Evolutionary conservation across 1,140 invertebrate genomes (phyloP).

Genomic region (Halesus radiatus): DNA sequence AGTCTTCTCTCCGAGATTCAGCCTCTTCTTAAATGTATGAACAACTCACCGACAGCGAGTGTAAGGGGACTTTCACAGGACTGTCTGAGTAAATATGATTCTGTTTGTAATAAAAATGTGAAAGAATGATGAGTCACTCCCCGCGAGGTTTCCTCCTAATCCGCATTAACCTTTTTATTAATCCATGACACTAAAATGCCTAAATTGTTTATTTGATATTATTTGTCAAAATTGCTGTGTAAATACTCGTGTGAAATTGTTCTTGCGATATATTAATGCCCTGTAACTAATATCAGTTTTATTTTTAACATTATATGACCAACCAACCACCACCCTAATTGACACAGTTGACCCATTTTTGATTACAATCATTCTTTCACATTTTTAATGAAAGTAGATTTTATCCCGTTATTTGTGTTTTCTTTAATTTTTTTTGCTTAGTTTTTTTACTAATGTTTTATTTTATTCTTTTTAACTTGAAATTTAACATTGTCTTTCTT

Average conservation of each 20-base stretch:
- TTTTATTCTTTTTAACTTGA: conserved; percentile 31
- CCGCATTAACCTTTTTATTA: conserved; percentile 27
- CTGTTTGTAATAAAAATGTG: conserved; percentile 51
- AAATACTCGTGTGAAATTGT: conserved; percentile 20
- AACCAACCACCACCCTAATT: conserved; percentile 44
- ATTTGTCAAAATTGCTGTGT: conserved; percentile 19
- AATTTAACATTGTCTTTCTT: conserved; percentile 37
- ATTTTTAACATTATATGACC: conserved; percentile 54
- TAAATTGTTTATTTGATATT: conserved; percentile 11
- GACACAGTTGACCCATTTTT: conserved; percentile 47
- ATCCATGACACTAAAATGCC: conserved; percentile 19
- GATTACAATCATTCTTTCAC: conserved; percentile 56
- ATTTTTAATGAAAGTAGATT: conserved; percentile 50
- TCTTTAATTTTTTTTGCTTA: conserved; percentile 32
- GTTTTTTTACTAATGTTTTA: conserved; percentile 10
- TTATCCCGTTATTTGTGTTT: conserved; percentile 14
- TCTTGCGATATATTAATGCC: conserved; percentile 7
- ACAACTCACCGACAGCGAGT: background rate
- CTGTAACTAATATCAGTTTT: conserved; percentile 38
- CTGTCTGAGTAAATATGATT: background rate
- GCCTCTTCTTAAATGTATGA: background rate
- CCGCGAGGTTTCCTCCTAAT: conserved; percentile 23
- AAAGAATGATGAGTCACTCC: conserved; percentile 53
- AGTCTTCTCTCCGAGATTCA: background rate
- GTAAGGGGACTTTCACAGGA: background rate